Conservation (phyloP, 2,797 vertebrate genomes). For the Smutsia gigantea region DNA sequence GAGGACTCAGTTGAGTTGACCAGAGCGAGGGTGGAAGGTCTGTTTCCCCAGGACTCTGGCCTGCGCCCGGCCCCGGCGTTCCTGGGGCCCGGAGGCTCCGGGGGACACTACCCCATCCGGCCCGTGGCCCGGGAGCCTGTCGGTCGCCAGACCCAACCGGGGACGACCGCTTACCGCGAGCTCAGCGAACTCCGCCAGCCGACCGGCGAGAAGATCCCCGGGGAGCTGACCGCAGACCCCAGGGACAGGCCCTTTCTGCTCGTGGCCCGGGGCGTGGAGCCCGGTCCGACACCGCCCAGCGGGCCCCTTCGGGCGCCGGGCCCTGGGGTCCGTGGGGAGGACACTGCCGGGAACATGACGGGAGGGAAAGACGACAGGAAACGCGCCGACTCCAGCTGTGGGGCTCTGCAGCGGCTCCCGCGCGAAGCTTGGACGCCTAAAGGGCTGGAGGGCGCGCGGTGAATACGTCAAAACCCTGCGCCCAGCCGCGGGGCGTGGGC, state of each 20-base stretch:
- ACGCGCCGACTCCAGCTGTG: accelerated
- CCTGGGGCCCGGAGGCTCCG: neutral
- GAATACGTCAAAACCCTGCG: neutral
- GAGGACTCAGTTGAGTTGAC: neutral
- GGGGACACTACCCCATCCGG: accelerated
- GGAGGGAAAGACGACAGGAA: accelerated
- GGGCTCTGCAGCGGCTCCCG: accelerated
- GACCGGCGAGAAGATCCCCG: constrained; percentile 83
- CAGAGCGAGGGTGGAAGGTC: neutral
- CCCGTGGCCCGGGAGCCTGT: neutral
- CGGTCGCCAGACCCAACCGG: neutral
- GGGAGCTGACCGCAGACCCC: constrained; percentile 73
- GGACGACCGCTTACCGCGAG: constrained; percentile 82
- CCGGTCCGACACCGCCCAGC: constrained; percentile 59
- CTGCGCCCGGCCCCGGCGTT: neutral
- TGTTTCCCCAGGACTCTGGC: neutral
- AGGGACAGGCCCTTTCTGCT: constrained; percentile 77
- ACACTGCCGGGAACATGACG: constrained; percentile 74
- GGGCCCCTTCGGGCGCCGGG: constrained; percentile 79
- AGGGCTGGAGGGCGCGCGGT: neutral
- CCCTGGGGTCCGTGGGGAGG: constrained; percentile 83
- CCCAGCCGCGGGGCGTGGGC: accelerated
- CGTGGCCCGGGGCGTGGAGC: constrained; percentile 80
- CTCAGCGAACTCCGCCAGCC: constrained; percentile 82
- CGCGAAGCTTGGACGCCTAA: neutral